Evolutionary conservation across 1,140 invertebrate genomes (phyloP), one percentile per base, ranked within the genome.

Genomic region (Rhyacophila brunnea): DNA sequence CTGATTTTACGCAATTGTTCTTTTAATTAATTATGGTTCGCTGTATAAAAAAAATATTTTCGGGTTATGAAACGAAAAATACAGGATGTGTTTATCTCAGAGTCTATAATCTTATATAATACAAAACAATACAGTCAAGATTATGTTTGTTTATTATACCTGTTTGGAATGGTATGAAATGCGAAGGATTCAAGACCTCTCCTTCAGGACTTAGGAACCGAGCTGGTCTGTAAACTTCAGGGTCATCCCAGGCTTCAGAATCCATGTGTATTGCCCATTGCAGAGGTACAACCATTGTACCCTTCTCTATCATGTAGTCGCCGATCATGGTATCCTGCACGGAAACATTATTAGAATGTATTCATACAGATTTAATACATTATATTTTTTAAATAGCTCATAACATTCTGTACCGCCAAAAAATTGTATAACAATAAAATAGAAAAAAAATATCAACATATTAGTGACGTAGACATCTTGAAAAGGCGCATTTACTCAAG

Each of bases 241-340:
- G 92, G 15, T 92, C 73, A 0, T 78, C 60, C 86, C 91, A 96
- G 32, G 82, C 71, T 2, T 75, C 64, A 0, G 85, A 78, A 70
- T 94, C 84, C 79, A 88, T 91, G 68, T 95, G 91, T 17, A 94
- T 78, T 4, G 89, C 86, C 88, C 91, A 95, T 58, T 92, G 85
- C 9, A 95, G 72, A 0, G 92, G 87, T 13, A 95, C 77, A 14
- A 78, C 67, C 88, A 83, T 85, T 40, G 71, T 73, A 60, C 74
- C 85, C 73, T 79, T 78, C 10, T 70, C 76, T 44, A 93, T 81
- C 49, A 63, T 65, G 64, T 84, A 90, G 1, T 81, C 83, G 4
- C 71, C 81, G 3, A 91, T 58, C 34, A 69, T 73, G 0, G 85
- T 81, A 43, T 91, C 83, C 81, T 89, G 66, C 47, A n/a, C n/a